A percentile compares a stretch with the other conserved stretches of the same genome.
These are phyloP conservation scores for Drosophila ustulata DNA, from an alignment of 2,888 invertebrate species.

Conservation along the genomic window DNA sequence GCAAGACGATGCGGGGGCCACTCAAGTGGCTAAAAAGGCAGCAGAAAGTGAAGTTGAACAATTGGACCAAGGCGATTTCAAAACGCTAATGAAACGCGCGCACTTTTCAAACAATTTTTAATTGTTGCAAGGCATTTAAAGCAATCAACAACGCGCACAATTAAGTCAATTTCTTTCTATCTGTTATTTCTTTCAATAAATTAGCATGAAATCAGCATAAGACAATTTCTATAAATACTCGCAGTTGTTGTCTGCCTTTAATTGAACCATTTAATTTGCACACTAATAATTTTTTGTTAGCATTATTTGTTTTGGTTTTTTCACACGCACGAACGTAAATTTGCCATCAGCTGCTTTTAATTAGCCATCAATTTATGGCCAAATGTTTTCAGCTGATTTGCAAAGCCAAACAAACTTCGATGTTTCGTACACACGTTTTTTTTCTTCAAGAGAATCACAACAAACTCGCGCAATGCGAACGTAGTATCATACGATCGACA, in stretches of 20 bases:
- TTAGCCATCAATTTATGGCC: constrained; percentile 49
- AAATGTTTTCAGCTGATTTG: constrained; percentile 43
- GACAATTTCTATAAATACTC: constrained; percentile 30
- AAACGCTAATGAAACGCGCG: constrained; percentile 24
- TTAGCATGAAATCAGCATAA: constrained; percentile 67
- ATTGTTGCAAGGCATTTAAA: constrained; percentile 73
- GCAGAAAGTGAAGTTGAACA: constrained; percentile 30
- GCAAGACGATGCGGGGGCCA: constrained; percentile 32
- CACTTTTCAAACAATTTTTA: constrained; percentile 58
- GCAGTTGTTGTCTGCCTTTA: constrained; percentile 30
- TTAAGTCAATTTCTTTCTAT: constrained; percentile 52
- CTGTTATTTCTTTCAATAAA: constrained; percentile 34
- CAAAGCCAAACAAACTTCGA: constrained; percentile 1
- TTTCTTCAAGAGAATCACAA: constrained; percentile 1
- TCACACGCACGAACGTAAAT: constrained; percentile 30
- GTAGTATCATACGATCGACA: neutral
- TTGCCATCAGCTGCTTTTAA: constrained; percentile 55
- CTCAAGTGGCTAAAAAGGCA: constrained; percentile 41
- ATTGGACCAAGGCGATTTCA: constrained; percentile 66
- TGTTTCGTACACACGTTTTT: neutral
- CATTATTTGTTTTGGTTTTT: constrained; percentile 19
- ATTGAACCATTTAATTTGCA: constrained; percentile 44
- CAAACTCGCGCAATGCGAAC: constrained; percentile 3
- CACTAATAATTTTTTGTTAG: constrained; percentile 15
- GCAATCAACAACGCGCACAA: constrained; percentile 74